phyloP scores from a whole-genome alignment of 2,888 invertebrate species.

The Rhopalosiphum nymphaeae region DNA sequence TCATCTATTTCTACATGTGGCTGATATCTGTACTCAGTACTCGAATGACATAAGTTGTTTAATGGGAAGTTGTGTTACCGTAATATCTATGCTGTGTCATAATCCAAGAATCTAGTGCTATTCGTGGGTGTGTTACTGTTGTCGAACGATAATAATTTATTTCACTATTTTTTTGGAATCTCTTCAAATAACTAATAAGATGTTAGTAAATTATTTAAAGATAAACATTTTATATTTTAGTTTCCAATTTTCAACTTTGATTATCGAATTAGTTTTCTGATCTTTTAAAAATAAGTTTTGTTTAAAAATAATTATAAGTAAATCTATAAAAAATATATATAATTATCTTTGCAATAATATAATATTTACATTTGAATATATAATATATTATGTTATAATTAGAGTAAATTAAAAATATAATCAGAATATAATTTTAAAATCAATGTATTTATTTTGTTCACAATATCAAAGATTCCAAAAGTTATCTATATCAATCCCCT shows the following conservation, averaged over 20 bases:
- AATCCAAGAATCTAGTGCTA: too few species aligned
- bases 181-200: not conserved
- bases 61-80: too few species aligned
- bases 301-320: not conserved
- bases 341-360: not conserved
- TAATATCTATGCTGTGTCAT: too few species aligned
- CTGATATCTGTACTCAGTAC: too few species aligned
- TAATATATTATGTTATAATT: not conserved
- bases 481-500: too few species aligned
- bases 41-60: too few species aligned
- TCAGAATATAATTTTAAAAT: not conserved
- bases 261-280: not conserved
- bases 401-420: not conserved
- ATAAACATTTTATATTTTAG: not conserved
- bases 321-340: not conserved
- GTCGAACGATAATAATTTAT: not conserved
- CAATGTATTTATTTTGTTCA: too few species aligned
- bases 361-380: not conserved
- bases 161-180: not conserved
- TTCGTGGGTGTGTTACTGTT: too few species aligned
- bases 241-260: not conserved
- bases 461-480: too few species aligned
- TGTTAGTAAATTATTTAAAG: not conserved
- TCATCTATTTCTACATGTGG: too few species aligned
- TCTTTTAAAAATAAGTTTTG: not conserved